A percentile compares a stretch with the other conserved stretches of the same genome.
phyloP scores from a whole-genome alignment of 2,113 vertebrate genomes.

The Burhinus oedicnemus region DNA sequence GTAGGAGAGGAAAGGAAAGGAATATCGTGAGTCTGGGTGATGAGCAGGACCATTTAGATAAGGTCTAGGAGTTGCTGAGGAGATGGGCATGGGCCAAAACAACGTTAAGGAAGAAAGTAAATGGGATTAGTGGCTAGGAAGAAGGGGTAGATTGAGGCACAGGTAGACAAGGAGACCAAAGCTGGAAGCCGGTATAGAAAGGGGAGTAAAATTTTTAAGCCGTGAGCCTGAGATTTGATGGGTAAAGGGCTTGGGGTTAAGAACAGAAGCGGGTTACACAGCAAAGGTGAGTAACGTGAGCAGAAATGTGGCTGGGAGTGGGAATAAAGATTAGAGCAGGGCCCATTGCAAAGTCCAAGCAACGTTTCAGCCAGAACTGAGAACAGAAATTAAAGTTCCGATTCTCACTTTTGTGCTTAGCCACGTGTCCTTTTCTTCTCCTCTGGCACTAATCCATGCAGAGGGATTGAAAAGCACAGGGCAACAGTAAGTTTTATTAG shows the following conservation, averaged over 20 bases:
- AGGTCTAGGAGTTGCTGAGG: not conserved
- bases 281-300: not conserved
- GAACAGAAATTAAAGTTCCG: not conserved
- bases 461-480: not conserved
- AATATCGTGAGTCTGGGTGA: not conserved
- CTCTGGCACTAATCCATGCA: not conserved
- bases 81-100: accelerated
- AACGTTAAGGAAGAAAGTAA: not conserved
- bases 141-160: not conserved
- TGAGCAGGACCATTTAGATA: not conserved
- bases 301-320: not conserved
- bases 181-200: not conserved
- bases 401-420: not conserved
- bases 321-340: not conserved
- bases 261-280: not conserved
- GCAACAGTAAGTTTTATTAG: not conserved
- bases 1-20: not conserved
- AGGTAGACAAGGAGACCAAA: not conserved
- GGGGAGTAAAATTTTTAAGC: not conserved
- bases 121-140: not conserved
- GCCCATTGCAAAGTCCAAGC: not conserved
- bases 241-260: not conserved
- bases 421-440: not conserved
- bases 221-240: not conserved
- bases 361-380: not conserved